A percentile compares a stretch with the other conserved stretches of the same genome.
These are phyloP conservation scores for Trileptium ribeirensis DNA, from an alignment of 2,888 invertebrate species.

Conservation along the genomic window DNA sequence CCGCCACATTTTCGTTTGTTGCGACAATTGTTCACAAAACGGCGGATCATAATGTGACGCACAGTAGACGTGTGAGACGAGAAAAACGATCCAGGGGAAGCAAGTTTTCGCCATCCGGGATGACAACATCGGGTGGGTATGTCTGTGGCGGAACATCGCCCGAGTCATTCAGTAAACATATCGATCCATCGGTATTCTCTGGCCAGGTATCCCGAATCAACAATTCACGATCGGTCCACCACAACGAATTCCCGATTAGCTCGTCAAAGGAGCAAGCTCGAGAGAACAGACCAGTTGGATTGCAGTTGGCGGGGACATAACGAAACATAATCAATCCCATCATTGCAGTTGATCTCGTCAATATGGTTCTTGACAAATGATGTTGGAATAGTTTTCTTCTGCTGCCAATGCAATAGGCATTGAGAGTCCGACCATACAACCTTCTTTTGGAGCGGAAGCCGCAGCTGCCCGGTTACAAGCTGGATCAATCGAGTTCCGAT, in stretches of 20 bases:
- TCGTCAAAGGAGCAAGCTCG: not conserved
- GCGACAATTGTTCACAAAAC: not conserved
- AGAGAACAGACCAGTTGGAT: slow-evolving; percentile 41
- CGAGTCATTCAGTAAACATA: not conserved
- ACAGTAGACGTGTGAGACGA: not conserved
- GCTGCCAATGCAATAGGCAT: slow-evolving; percentile 5
- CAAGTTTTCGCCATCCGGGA: too few relatives aligned
- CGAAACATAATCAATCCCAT: slow-evolving; percentile 19
- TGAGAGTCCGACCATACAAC: slow-evolving; percentile 2
- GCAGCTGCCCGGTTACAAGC: not conserved
- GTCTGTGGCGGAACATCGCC: not conserved
- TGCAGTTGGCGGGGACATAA: slow-evolving; percentile 29
- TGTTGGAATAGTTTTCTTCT: not conserved
- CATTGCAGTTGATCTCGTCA: slow-evolving; percentile 6
- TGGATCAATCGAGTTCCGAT: not conserved
- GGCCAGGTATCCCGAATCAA: not conserved
- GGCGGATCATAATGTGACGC: not conserved
- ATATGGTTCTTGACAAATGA: slow-evolving; percentile 9
- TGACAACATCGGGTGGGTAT: too few relatives aligned
- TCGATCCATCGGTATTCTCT: not conserved
- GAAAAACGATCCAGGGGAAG: too few relatives aligned
- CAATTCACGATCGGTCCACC: not conserved
- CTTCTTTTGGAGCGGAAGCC: not conserved
- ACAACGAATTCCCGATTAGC: not conserved
- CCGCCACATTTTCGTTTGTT: not conserved